Conservation (phyloP, 2,888 invertebrate species). For the Volucella inanis region DNA sequence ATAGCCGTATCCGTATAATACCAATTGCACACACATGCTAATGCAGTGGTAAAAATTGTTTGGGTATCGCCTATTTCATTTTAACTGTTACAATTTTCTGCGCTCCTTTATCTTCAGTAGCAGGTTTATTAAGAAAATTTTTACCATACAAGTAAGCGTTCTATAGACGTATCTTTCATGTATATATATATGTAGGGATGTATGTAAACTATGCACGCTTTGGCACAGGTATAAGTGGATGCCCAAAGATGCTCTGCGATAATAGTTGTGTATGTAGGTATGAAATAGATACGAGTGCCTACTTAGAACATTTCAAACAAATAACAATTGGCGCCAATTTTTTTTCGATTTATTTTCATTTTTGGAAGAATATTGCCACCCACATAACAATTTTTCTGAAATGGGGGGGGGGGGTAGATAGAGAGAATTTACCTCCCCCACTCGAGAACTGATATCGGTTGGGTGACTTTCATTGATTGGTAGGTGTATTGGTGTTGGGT, state of each 20-base stretch:
- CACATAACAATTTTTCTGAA: background rate
- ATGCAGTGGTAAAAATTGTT: background rate
- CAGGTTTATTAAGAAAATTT: too few relatives aligned
- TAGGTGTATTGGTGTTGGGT: conserved; percentile 45
- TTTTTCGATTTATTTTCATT: background rate
- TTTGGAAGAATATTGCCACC: background rate
- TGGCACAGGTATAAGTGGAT: too few relatives aligned
- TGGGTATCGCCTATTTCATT: background rate
- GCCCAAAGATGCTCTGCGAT: too few relatives aligned
- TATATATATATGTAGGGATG: too few relatives aligned
- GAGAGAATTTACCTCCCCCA: conserved; percentile 35
- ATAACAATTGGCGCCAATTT: conserved; percentile 51
- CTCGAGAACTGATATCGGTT: background rate
- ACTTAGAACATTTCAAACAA: background rate
- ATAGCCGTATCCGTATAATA: too few relatives aligned
- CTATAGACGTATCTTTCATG: too few relatives aligned
- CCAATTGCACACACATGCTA: background rate
- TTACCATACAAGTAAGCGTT: too few relatives aligned
- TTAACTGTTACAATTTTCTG: background rate
- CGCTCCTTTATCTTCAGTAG: background rate
- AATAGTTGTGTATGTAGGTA: too few relatives aligned
- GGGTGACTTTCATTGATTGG: conserved; percentile 62
- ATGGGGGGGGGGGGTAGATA: too few relatives aligned
- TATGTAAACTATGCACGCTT: too few relatives aligned
- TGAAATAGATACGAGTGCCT: too few relatives aligned